phyloP scores from a whole-genome alignment of 2,113 vertebrate genomes.

The Paratilapia polleni region DNA sequence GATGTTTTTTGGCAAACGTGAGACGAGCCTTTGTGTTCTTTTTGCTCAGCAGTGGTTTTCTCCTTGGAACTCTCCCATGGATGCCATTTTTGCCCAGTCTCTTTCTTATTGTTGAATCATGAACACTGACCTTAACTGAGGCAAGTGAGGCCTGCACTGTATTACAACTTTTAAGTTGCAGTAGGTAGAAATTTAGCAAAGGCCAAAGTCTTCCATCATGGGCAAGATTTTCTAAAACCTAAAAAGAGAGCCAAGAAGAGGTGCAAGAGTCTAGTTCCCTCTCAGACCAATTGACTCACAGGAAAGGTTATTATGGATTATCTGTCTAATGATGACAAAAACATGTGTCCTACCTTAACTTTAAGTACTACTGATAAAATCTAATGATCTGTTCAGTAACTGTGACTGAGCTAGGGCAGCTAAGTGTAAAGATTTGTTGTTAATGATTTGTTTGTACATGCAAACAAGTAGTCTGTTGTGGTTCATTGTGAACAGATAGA shows the following conservation, averaged over 20 bases:
- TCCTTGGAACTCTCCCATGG: too few relatives aligned
- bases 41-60: too few relatives aligned
- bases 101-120: too few relatives aligned
- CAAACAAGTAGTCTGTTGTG: background rate
- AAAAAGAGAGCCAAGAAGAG: background rate
- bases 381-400: too few relatives aligned
- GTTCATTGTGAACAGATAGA: background rate
- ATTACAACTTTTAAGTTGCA: too few relatives aligned
- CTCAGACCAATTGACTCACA: accelerated
- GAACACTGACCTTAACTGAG: too few relatives aligned
- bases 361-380: too few relatives aligned
- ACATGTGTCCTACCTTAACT: background rate
- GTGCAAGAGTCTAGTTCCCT: background rate
- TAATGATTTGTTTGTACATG: background rate
- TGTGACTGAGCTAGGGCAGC: too few relatives aligned
- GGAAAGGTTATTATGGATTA: background rate
- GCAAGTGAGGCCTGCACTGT: too few relatives aligned
- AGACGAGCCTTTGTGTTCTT: too few relatives aligned
- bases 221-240: background rate
- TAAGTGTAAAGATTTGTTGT: background rate
- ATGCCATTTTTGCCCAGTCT: too few relatives aligned
- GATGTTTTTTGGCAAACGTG: too few relatives aligned
- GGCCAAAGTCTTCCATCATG: background rate
- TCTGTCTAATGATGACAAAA: background rate
- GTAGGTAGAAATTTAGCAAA: background rate